Conservation (phyloP, 1,140 invertebrate genomes). For the Drosophila malerkotliana region DNA sequence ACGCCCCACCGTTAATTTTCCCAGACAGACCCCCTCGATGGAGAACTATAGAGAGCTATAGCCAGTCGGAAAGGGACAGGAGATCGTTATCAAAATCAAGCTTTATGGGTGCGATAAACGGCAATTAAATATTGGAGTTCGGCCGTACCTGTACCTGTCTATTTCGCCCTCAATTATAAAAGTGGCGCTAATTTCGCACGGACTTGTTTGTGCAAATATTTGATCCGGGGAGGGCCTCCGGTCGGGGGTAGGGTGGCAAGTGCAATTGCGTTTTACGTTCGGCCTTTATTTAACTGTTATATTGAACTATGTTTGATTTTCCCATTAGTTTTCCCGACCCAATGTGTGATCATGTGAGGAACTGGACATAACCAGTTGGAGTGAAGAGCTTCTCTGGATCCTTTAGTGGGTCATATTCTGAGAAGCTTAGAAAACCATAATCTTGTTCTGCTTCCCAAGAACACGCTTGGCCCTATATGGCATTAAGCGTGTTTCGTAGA, state of each 20-base stretch:
- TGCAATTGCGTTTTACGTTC: constrained; percentile 73
- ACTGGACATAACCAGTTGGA: constrained; percentile 14
- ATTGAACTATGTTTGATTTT: constrained; percentile 41
- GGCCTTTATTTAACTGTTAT: constrained; percentile 39
- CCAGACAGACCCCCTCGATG: background rate
- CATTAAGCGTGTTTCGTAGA: constrained; percentile 14
- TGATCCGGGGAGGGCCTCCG: background rate
- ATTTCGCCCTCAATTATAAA: constrained; percentile 54
- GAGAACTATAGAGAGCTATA: background rate
- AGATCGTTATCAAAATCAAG: constrained; percentile 31
- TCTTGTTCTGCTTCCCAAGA: background rate
- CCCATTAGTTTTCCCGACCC: constrained; percentile 33
- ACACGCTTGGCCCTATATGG: background rate
- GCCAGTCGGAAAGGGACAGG: background rate
- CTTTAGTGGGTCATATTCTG: constrained; percentile 18
- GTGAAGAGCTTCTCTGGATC: constrained; percentile 3
- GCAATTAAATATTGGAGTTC: constrained; percentile 59
- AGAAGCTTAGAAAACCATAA: background rate
- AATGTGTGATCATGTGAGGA: constrained; percentile 44
- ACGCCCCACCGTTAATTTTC: constrained; percentile 51
- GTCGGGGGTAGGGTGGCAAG: constrained; percentile 37
- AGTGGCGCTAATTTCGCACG: constrained; percentile 61
- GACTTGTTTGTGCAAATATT: constrained; percentile 64
- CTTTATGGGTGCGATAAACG: constrained; percentile 41
- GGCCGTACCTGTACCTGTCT: constrained; percentile 52